Base-by-base conservation (phyloP, 2,797 vertebrate species). In the Heliangelus exortis region DNA sequence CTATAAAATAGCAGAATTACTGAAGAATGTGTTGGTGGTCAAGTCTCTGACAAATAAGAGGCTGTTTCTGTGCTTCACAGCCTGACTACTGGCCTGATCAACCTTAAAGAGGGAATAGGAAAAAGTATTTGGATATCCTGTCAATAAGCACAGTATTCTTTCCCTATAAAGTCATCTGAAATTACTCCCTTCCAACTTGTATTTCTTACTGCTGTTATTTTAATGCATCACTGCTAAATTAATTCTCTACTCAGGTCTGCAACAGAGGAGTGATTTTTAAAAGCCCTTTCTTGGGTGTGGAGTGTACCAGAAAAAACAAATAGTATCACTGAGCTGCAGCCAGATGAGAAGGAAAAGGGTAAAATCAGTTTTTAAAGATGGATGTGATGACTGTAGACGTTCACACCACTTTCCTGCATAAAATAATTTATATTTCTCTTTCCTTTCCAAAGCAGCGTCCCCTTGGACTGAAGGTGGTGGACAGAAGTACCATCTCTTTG, bases 11-110 rank as follows among this genome's bases (percentile, higher is more conserved):
- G 59, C 51, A 71, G 58, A 95, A 89, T 89, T 94, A 66, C 53
- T 79, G 48, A 84, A 89, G 76, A 90, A 91, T 26, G 41, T 62
- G 80, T 84, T 96, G 87, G 90, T 94, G 93, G 93, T 96, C 81
- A 92, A 41, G 22, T 22, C 58, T 79, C 72, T 87, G 39, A 95
- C 77, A 93, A 94, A 65, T 34, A 92, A 72, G 67, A 83, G 39
- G 18, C 61, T 95, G 84, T 95, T 96, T 74, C 82, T 2, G 0
- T 29, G 28, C 47, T 77, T 76, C 84, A 89, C 13, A 79, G 81
- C 41, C 63, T 5, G 11, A 58, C 20, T 82, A 81, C 45, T 80
- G 63, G 79, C 71, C 50, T 26, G 34, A 86, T 84, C 45, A 84
- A 50, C 20, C 15, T 71, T 26, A 65, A 88, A 21, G n/a, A 72